Evolutionary conservation across 2,797 vertebrate genomes (phyloP).

Genomic region (Cichlasoma orientale): DNA sequence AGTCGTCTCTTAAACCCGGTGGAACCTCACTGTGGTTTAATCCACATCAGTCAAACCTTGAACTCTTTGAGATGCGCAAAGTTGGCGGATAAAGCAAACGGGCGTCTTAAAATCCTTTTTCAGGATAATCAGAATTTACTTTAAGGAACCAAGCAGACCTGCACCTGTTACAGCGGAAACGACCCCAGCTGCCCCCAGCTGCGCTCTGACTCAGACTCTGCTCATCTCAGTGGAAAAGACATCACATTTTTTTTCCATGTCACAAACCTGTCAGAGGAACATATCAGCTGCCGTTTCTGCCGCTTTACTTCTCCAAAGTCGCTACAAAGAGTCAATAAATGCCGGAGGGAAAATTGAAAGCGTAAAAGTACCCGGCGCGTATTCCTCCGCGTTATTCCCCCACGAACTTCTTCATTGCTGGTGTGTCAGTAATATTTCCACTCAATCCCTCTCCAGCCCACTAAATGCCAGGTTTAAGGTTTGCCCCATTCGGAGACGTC

Average conservation of each 20-base stretch:
- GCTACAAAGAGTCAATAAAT: neutral
- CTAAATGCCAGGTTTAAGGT: constrained; percentile 22
- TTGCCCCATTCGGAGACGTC: constrained; percentile 52
- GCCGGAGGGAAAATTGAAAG: neutral
- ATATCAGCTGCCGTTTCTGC: neutral
- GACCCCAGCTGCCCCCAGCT: neutral
- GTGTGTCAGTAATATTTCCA: neutral
- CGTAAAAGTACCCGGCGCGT: constrained; percentile 19
- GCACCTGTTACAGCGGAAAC: constrained; percentile 18
- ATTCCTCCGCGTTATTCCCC: constrained; percentile 21
- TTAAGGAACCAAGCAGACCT: neutral
- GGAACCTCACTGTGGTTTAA: neutral
- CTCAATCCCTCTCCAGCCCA: neutral
- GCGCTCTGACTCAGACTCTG: neutral
- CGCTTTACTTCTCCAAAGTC: neutral
- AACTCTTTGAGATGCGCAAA: neutral
- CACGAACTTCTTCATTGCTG: neutral
- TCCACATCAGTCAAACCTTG: neutral
- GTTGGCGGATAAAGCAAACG: neutral
- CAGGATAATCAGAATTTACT: neutral
- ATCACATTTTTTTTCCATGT: neutral
- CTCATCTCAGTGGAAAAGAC: neutral
- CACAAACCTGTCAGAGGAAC: neutral
- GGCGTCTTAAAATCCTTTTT: neutral
- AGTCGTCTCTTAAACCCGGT: too few species aligned